Conservation (phyloP, 2,797 vertebrate genomes). For the Hypotaenidia philippensis region DNA sequence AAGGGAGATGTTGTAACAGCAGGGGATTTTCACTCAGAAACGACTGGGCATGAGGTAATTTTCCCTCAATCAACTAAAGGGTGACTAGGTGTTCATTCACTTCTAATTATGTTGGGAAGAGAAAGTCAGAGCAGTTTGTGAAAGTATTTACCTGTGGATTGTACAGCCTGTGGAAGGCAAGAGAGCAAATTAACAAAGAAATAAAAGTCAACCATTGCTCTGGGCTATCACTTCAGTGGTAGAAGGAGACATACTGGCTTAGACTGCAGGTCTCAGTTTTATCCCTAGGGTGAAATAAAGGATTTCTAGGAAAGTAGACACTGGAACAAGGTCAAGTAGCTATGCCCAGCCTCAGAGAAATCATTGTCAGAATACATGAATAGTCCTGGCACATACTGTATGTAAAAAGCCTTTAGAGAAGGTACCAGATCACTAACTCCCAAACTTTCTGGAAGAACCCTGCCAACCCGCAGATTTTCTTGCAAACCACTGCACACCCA, state of each 20-base stretch:
- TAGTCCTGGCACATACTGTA: neutral
- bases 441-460: neutral
- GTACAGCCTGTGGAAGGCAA: neutral
- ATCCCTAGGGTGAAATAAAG: neutral
- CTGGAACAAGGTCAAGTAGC: constrained; percentile 4
- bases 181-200: neutral
- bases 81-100: constrained; percentile 32
- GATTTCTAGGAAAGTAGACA: constrained; percentile 37
- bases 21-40: constrained; percentile 51
- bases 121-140: neutral
- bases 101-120: neutral
- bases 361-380: neutral
- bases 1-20: constrained; percentile 58
- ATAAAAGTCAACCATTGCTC: neutral
- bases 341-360: constrained; percentile 20
- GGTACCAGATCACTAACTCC: constrained; percentile 20
- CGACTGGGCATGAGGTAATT: constrained; percentile 31
- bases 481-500: constrained; percentile 43
- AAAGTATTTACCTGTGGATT: neutral
- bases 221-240: neutral
- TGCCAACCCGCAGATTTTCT: constrained; percentile 59
- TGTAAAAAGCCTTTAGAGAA: neutral
- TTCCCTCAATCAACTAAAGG: neutral
- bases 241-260: neutral
- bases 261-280: neutral